Percentiles rank a stretch among this genome's conserved stretches.
phyloP scores from a whole-genome alignment of 2,113 vertebrate genomes.

The Planiliza haematocheilus region DNA sequence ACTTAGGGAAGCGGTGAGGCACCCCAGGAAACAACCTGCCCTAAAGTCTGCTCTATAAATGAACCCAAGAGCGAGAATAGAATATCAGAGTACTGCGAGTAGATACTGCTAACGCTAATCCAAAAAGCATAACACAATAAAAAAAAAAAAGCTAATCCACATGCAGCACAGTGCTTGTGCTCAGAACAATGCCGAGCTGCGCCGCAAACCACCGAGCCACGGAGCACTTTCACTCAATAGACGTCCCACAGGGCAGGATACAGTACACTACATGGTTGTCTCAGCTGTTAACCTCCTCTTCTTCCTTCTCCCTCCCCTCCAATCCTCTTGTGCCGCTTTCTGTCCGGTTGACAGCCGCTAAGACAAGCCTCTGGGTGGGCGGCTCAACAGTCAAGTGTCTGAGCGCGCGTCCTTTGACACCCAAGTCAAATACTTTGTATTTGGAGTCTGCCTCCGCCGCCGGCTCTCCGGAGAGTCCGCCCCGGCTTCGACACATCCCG shows the following conservation, averaged over 20 bases:
- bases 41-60: not conserved
- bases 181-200: conserved; percentile 30
- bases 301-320: conserved; percentile 17
- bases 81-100: not conserved
- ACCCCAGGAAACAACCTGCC: conserved; percentile 18
- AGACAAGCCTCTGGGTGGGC: conserved; percentile 62
- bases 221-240: conserved; percentile 62
- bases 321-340: conserved; percentile 37
- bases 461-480: conserved; percentile 44
- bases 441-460: conserved; percentile 41
- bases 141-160: conserved; percentile 21
- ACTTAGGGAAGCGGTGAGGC: conserved; percentile 17
- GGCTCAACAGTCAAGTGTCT: conserved; percentile 66
- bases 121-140: conserved; percentile 13
- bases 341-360: conserved; percentile 57
- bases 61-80: not conserved
- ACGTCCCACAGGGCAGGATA: conserved; percentile 58
- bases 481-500: conserved; percentile 22
- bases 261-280: conserved; percentile 53
- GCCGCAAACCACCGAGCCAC: conserved; percentile 42
- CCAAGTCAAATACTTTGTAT: conserved; percentile 57
- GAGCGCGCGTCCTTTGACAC: conserved; percentile 57
- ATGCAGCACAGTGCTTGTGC: conserved; percentile 26
- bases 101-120: not conserved
- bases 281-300: conserved; percentile 64